These are phyloP conservation scores for Drosophila lini DNA, from an alignment of 1,140 invertebrate species.

Conservation along the genomic window DNA sequence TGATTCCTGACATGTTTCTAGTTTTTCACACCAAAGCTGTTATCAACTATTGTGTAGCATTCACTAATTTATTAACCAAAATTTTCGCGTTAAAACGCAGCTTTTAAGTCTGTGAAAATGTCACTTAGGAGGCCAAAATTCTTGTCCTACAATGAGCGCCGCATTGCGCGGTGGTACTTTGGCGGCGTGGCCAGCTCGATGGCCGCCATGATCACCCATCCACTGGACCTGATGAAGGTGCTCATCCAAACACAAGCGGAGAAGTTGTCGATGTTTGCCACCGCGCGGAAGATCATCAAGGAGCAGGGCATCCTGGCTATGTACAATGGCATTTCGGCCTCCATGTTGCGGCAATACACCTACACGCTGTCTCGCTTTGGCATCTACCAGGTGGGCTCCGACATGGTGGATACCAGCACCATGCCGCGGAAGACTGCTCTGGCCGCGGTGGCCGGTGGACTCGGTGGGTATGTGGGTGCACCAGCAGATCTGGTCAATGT, in stretches of 20 bases:
- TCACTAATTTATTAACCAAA: not conserved
- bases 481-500: slow-evolving; percentile 67
- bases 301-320: slow-evolving; percentile 86
- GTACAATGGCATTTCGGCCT: slow-evolving; percentile 68
- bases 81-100: not conserved
- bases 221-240: slow-evolving; percentile 98
- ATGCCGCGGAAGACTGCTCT: slow-evolving; percentile 45
- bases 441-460: slow-evolving; percentile 27
- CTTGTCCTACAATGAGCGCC: slow-evolving; percentile 34
- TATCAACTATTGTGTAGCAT: not conserved
- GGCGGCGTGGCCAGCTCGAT: slow-evolving; percentile 91
- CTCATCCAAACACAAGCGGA: slow-evolving; percentile 98
- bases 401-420: slow-evolving; percentile 41
- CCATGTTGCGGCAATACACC: slow-evolving; percentile 61
- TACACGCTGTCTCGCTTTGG: slow-evolving; percentile 65
- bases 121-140: not conserved
- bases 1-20: too few relatives aligned
- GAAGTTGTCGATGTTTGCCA: slow-evolving; percentile 84
- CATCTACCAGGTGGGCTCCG: slow-evolving; percentile 46
- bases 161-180: slow-evolving; percentile 93
- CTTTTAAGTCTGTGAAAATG: not conserved
- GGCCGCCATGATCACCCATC: slow-evolving; percentile 98
- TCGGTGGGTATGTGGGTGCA: slow-evolving; percentile 54
- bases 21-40: not conserved
- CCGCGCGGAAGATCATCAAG: slow-evolving; percentile 26